A percentile compares a stretch with the other conserved stretches of the same genome.
Evolutionary conservation across 2,113 vertebrate genomes (phyloP).

Genomic region (Microtus pennsylvanicus): DNA sequence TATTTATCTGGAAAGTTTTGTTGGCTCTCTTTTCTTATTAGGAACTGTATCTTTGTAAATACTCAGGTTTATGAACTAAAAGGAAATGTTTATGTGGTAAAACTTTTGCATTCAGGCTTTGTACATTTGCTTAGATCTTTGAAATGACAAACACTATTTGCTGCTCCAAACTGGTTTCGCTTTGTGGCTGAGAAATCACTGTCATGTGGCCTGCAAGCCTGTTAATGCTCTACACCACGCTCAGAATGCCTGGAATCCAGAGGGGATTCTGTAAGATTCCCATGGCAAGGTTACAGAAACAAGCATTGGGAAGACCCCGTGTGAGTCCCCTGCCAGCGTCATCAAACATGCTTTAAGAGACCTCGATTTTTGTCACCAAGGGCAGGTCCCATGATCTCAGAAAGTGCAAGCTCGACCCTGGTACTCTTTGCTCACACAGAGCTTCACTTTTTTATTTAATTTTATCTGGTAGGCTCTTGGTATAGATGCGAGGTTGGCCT

Average conservation of each 20-base stretch:
- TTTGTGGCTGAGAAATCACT: not conserved
- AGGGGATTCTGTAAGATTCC: not conserved
- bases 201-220: not conserved
- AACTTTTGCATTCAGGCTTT: not conserved
- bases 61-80: not conserved
- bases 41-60: not conserved
- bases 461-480: not conserved
- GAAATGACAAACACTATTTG: not conserved
- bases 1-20: not conserved
- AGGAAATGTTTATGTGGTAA: constrained; percentile 4
- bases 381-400: fast-evolving
- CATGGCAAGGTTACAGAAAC: no score
- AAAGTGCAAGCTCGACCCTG: not conserved
- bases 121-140: not conserved
- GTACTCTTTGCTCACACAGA: not conserved
- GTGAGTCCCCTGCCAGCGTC: not conserved
- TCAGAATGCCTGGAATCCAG: not conserved
- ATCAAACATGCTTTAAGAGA: fast-evolving
- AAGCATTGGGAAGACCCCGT: fast-evolving
- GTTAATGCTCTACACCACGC: fast-evolving
- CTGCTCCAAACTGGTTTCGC: not conserved
- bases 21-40: not conserved
- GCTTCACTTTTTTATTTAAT: not conserved
- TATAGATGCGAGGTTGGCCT: not conserved
- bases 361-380: fast-evolving